Conservation (phyloP, 30 jellyfish, hydroid and myxozoan species). For the Aurelia aurita complex sp. Pacific region DNA sequence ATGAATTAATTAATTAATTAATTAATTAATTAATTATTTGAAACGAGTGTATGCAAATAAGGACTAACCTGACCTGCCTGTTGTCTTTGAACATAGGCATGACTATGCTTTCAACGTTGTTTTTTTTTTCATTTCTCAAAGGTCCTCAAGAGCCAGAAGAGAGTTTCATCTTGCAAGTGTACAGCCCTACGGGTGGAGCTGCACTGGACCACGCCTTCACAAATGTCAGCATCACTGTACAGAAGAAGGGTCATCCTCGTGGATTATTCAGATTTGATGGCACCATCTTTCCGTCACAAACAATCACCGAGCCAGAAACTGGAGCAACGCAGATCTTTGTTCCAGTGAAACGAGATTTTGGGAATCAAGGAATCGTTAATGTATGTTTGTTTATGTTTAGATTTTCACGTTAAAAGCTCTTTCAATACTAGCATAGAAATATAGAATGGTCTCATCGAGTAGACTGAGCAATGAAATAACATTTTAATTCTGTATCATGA, state of each 20-base stretch:
- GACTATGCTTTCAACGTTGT: too few relatives aligned
- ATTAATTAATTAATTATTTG: too few relatives aligned
- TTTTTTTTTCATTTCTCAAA: neutral
- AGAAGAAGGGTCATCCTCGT: constrained; percentile 92
- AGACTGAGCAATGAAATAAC: too few relatives aligned
- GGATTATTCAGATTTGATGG: constrained; percentile 78
- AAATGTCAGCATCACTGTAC: constrained; percentile 57
- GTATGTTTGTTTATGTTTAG: constrained; percentile 23
- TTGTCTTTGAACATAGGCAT: too few relatives aligned
- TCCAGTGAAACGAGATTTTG: constrained; percentile 58
- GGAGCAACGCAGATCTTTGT: constrained; percentile 25
- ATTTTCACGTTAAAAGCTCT: neutral
- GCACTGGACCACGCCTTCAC: constrained; percentile 68
- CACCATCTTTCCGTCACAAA: constrained; percentile 33
- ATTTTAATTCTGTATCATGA: too few relatives aligned
- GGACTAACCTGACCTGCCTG: too few relatives aligned
- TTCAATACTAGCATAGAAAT: too few relatives aligned
- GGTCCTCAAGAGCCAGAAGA: constrained; percentile 93
- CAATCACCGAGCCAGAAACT: constrained; percentile 74
- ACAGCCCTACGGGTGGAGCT: constrained; percentile 85
- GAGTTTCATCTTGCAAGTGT: constrained; percentile 51
- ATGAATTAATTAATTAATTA: too few relatives aligned
- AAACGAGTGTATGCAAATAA: too few relatives aligned
- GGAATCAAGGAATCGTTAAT: constrained; percentile 60
- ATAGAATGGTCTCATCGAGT: too few relatives aligned